Percentiles rank a stretch among this genome's conserved stretches.
phyloP scores from a whole-genome alignment of 2,888 invertebrate species.

The Trachelus troglodyta region DNA sequence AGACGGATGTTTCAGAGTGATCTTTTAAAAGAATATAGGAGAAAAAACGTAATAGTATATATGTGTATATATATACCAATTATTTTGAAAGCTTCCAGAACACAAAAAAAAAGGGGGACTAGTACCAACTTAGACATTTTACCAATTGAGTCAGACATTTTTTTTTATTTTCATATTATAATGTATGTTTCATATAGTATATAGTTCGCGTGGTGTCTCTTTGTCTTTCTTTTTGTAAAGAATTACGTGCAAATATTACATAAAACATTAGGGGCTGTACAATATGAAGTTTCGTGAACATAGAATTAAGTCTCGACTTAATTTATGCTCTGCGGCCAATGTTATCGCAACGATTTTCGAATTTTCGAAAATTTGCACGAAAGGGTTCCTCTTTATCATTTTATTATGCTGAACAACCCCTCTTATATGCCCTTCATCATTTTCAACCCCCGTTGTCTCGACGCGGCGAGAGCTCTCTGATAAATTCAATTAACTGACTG shows the following conservation, averaged over 20 bases:
- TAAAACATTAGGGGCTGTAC: too few relatives aligned
- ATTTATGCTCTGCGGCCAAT: neutral
- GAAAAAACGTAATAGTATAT: neutral
- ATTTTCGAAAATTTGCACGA: neutral
- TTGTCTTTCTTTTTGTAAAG: too few relatives aligned
- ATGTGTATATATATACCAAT: neutral
- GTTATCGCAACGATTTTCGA: neutral
- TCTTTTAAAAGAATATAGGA: neutral
- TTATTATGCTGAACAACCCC: neutral
- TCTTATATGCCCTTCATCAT: neutral
- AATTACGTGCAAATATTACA: too few relatives aligned
- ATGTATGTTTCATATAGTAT: too few relatives aligned
- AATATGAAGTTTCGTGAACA: neutral
- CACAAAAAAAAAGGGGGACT: neutral
- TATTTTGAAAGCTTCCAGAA: neutral
- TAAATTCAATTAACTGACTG: slow-evolving; percentile 2
- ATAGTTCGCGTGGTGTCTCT: too few relatives aligned
- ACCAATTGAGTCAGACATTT: too few relatives aligned
- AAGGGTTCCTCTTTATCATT: neutral
- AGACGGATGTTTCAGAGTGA: neutral
- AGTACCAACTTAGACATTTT: too few relatives aligned
- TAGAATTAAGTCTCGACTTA: neutral
- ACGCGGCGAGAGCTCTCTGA: neutral
- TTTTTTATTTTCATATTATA: too few relatives aligned
- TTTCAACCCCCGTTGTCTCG: neutral